These are phyloP conservation scores for Aricia artaxerxes DNA, from an alignment of 2,888 invertebrate genomes.

Conservation along the genomic window DNA sequence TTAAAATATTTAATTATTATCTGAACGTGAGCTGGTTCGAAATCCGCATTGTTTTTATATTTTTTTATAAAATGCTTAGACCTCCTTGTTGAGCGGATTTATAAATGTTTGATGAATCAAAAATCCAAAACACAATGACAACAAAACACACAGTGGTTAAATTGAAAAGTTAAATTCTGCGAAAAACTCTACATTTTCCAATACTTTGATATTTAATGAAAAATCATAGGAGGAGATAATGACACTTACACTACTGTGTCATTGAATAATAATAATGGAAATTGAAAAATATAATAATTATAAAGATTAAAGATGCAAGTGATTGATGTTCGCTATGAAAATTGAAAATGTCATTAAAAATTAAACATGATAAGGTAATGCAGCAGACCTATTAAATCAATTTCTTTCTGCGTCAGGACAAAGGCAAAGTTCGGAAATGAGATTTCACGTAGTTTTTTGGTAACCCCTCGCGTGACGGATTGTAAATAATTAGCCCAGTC, in stretches of 20 bases:
- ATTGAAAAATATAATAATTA: neutral
- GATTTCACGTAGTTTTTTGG: slow-evolving; percentile 76
- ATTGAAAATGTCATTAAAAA: slow-evolving; percentile 28
- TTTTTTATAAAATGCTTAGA: slow-evolving; percentile 15
- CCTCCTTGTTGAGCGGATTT: slow-evolving; percentile 14
- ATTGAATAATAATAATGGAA: neutral
- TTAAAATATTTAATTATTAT: slow-evolving; percentile 37
- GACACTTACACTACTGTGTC: too few species aligned
- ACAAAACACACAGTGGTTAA: neutral
- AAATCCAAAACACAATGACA: neutral
- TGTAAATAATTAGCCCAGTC: slow-evolving; percentile 78
- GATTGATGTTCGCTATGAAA: slow-evolving; percentile 10
- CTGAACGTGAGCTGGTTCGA: slow-evolving; percentile 22
- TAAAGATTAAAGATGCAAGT: neutral
- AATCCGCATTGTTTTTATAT: slow-evolving; percentile 26
- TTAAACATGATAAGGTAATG: slow-evolving; percentile 39
- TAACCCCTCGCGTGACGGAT: slow-evolving; percentile 71
- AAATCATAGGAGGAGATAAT: neutral
- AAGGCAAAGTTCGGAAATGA: slow-evolving; percentile 73
- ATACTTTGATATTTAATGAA: too few species aligned
- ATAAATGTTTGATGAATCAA: slow-evolving; percentile 19
- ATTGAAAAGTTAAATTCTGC: neutral
- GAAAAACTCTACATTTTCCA: neutral
- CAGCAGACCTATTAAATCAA: slow-evolving; percentile 51
- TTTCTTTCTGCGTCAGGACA: slow-evolving; percentile 61